Evolutionary conservation across 2,113 vertebrate genomes (phyloP), one percentile per base, ranked within the genome.

Genomic region (Apodemus sylvaticus): DNA sequence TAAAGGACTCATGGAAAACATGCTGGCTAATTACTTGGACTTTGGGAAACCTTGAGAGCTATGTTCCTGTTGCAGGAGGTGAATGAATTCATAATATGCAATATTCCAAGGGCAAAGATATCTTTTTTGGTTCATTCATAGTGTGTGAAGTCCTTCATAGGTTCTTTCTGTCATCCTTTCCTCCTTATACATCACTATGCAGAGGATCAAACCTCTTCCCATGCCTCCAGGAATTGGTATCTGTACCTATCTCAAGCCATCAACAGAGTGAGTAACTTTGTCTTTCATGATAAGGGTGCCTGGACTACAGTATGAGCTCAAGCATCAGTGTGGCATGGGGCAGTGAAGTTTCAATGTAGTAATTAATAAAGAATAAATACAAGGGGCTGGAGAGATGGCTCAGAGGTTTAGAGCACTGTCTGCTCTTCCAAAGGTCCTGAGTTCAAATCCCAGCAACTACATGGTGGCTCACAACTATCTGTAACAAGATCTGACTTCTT

Each of bases 141-240:
- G 45, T 34, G 7, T 51, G 39, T 53, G n/a, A 70, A 5, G 51
- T 60, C 12, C 22, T 12, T 81, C 1, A 17, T 31, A 39, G 66
- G 8, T 68, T 60, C 31, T 36, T 19, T 16, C 3, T 9, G 7
- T n/a, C 31, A 7, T 3, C 12, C 9, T 34, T 64, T 13, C n/a
- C 4, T 22, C 12, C 29, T 66, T 0, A 0, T 34, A 7, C 34
- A 39, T 60, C 31, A 42, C 31, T 5, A 36, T n/a, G 19, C 1
- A 0, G 19, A 71, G 64, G 66, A 71, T 53, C 12, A 6, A 16
- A 24, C 20, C 7, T 13, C 34, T 89, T 42, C 26, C 10, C n/a
- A 36, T 8, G 2, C 5, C 29, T 10, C 14, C 24, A 29, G 1
- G 3, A 31, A 2, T 5, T 62, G 5, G 53, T 36, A 29, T 62